phyloP scores from a whole-genome alignment of 2,797 vertebrate genomes.

The Notamacropus eugenii region DNA sequence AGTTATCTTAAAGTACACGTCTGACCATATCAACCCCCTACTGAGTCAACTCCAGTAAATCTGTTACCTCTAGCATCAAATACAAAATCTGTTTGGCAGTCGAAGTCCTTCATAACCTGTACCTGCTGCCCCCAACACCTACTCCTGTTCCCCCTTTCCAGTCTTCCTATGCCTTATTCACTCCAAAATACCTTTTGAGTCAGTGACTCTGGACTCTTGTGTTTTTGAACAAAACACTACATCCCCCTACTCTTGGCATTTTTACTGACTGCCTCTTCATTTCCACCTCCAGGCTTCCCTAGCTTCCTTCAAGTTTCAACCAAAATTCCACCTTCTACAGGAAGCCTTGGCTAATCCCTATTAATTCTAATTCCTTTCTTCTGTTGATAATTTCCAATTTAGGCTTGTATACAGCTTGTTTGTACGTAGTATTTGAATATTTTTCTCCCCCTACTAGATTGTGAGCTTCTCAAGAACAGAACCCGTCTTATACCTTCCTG shows the following conservation, averaged over 20 bases:
- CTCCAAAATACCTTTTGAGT: neutral
- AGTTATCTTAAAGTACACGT: neutral
- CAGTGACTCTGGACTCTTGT: neutral
- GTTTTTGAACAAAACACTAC: neutral
- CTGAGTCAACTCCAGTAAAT: neutral
- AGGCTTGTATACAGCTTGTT: neutral
- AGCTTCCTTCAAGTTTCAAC: neutral
- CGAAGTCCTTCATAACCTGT: neutral
- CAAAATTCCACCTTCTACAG: neutral
- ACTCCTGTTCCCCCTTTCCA: neutral
- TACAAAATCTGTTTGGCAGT: neutral
- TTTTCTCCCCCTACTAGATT: neutral
- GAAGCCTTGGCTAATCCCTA: neutral
- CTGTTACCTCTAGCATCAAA: neutral
- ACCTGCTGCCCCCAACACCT: accelerated
- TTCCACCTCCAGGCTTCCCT: neutral
- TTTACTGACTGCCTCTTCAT: neutral
- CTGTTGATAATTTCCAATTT: neutral
- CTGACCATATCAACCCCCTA: neutral
- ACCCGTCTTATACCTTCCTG: neutral
- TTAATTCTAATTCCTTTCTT: neutral
- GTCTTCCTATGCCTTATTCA: neutral
- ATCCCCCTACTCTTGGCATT: neutral
- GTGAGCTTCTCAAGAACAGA: neutral
- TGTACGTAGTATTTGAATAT: neutral